phyloP scores from a whole-genome alignment of 2,797 vertebrate species.

The Furcifer pardalis region DNA sequence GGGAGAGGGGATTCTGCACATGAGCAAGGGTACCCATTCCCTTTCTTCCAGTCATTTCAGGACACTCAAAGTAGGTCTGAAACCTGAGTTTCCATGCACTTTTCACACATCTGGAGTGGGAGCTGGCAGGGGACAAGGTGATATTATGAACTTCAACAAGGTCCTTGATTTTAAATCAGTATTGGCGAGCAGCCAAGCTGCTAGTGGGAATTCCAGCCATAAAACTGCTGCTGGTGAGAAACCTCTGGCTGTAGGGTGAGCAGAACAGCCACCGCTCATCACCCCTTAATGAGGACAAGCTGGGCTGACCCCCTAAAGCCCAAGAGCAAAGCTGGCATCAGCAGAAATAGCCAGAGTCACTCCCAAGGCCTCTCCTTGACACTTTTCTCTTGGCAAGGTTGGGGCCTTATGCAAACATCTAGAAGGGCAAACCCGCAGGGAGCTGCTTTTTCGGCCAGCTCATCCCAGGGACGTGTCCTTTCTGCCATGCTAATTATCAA shows the following conservation, averaged over 20 bases:
- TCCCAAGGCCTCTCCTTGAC: slow-evolving; percentile 20
- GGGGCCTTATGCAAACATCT: background rate
- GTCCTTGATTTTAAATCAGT: slow-evolving; percentile 22
- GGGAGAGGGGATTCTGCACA: background rate
- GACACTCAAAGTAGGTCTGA: too few species aligned
- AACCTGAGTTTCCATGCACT: background rate
- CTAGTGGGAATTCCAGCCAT: slow-evolving; percentile 64
- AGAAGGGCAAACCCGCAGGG: background rate
- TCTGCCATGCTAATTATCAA: slow-evolving; percentile 57
- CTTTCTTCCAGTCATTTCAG: background rate
- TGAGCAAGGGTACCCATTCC: background rate
- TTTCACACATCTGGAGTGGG: background rate
- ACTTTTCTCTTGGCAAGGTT: background rate
- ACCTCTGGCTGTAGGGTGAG: slow-evolving; percentile 56
- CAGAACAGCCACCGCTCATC: slow-evolving; percentile 57
- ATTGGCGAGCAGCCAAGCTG: slow-evolving; percentile 62
- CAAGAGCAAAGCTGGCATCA: slow-evolving; percentile 12
- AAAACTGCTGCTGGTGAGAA: slow-evolving; percentile 54
- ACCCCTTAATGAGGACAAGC: slow-evolving; percentile 49
- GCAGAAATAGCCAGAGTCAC: slow-evolving; percentile 32
- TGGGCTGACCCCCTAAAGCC: slow-evolving; percentile 19
- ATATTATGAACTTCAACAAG: too few species aligned
- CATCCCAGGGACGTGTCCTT: slow-evolving; percentile 44
- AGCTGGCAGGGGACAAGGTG: background rate
- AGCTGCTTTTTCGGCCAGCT: background rate